A percentile compares a stretch with the other conserved stretches of the same genome.
These are phyloP conservation scores for Nothocercus julius DNA, from an alignment of 2,113 vertebrate genomes.

Conservation along the genomic window DNA sequence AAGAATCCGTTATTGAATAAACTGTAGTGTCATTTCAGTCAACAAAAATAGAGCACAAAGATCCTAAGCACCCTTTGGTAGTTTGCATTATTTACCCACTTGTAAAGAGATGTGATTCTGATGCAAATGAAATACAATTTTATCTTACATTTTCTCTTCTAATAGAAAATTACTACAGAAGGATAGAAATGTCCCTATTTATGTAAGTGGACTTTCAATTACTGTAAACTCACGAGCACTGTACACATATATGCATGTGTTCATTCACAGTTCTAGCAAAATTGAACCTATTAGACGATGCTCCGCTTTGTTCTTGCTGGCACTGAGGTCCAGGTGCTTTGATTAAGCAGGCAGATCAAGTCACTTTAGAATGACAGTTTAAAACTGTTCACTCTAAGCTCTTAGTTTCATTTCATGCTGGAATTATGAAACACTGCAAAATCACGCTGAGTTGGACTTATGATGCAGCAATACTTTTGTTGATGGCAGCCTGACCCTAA, in stretches of 20 bases:
- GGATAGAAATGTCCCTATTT: constrained; percentile 36
- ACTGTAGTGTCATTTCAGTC: constrained; percentile 11
- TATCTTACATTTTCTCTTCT: constrained; percentile 37
- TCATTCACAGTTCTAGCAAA: constrained; percentile 1
- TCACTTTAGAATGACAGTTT: constrained; percentile 28
- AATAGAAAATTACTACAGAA: constrained; percentile 44
- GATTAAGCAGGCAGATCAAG: constrained; percentile 4
- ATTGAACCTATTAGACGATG: background rate
- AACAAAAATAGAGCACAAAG: constrained; percentile 12
- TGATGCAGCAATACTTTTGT: constrained; percentile 48
- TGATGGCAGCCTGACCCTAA: constrained; percentile 4
- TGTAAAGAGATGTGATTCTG: constrained; percentile 42
- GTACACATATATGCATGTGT: background rate
- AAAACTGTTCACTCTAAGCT: background rate
- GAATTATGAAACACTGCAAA: constrained; percentile 27
- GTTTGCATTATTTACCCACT: constrained; percentile 42
- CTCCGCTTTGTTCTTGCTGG: constrained; percentile 31
- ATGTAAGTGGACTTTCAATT: constrained; percentile 44
- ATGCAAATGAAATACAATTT: constrained; percentile 39
- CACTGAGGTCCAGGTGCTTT: background rate
- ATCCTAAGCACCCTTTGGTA: constrained; percentile 8
- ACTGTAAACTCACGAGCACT: constrained; percentile 20
- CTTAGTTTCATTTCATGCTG: background rate
- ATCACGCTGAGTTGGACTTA: constrained; percentile 26
- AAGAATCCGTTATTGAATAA: constrained; percentile 13